Conservation (phyloP, 37 sponge, comb jelly and placozoan species). For the Lycopodina hypogea region DNA sequence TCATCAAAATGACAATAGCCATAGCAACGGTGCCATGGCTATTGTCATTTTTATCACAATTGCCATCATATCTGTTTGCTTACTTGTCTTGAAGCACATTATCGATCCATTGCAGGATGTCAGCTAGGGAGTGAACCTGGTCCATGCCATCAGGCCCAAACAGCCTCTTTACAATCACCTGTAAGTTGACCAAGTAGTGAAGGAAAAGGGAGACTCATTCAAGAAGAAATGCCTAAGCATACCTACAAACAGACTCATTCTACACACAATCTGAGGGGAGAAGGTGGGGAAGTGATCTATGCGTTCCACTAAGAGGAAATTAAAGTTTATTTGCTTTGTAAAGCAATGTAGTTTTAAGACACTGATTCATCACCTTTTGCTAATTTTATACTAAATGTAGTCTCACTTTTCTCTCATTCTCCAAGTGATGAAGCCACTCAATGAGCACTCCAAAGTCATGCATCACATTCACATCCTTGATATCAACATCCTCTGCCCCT, state of each 20-base stretch:
- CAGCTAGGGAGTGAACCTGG: slow-evolving; percentile 2
- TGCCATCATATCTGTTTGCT: no score
- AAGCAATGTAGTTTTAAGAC: no score
- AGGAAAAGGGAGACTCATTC: not conserved
- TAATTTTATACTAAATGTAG: no score
- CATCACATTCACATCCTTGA: not conserved
- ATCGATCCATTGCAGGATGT: slow-evolving; percentile 32
- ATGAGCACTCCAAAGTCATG: slow-evolving; percentile 22
- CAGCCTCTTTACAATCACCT: slow-evolving; percentile 26
- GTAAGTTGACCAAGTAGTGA: not conserved
- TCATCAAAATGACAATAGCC: no score
- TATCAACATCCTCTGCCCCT: not conserved
- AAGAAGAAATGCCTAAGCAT: not conserved
- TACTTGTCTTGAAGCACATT: slow-evolving; percentile 26
- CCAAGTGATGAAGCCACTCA: slow-evolving; percentile 14
- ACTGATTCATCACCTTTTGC: no score
- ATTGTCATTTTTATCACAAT: no score
- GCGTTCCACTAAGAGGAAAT: no score
- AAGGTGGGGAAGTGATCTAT: no score
- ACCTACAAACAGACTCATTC: no score
- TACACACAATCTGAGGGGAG: no score
- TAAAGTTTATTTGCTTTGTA: no score
- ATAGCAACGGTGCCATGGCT: no score
- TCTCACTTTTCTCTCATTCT: slow-evolving; percentile 39
- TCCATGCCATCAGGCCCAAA: slow-evolving; percentile 25